Evolutionary conservation across 2,113 vertebrate species (phyloP).

Genomic region (Scatophagus argus): DNA sequence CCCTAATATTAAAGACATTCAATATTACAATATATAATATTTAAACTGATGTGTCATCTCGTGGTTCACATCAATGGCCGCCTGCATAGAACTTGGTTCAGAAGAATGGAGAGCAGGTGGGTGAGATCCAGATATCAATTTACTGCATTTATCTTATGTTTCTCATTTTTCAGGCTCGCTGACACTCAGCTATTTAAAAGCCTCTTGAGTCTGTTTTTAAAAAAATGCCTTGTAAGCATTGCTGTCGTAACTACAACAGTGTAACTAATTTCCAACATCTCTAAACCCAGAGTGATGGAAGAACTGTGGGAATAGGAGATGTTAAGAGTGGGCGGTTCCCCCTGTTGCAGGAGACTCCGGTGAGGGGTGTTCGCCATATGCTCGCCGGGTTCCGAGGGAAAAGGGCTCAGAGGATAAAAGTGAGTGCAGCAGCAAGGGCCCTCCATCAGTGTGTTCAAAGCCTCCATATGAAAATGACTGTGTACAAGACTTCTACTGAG

Average conservation of each 20-base stretch:
- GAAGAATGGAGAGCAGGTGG: constrained; percentile 32
- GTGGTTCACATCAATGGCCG: constrained; percentile 30
- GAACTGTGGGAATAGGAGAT: constrained; percentile 87
- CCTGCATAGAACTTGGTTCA: constrained; percentile 15
- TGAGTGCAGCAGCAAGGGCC: constrained; percentile 84
- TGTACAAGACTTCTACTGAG: constrained; percentile 78
- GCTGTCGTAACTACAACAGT: constrained; percentile 73
- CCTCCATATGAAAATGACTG: constrained; percentile 87
- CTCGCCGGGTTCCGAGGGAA: constrained; percentile 88
- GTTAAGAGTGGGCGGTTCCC: constrained; percentile 78
- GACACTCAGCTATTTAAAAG: constrained; percentile 40
- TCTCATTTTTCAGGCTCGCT: constrained; percentile 45
- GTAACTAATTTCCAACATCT: constrained; percentile 88
- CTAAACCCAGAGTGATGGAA: constrained; percentile 86
- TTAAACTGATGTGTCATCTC: constrained; percentile 31
- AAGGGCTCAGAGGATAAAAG: constrained; percentile 92
- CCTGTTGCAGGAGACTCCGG: constrained; percentile 90
- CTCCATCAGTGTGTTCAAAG: constrained; percentile 95
- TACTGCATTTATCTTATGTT: constrained; percentile 38
- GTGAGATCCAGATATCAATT: constrained; percentile 51
- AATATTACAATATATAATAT: constrained; percentile 21
- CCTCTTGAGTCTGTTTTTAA: constrained; percentile 50
- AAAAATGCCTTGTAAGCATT: constrained; percentile 39
- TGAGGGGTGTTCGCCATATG: constrained; percentile 96
- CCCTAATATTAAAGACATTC: constrained; percentile 40